Evolutionary conservation across 92 coral and sea anemone species (phyloP).

Genomic region (Blastomussa wellsi): DNA sequence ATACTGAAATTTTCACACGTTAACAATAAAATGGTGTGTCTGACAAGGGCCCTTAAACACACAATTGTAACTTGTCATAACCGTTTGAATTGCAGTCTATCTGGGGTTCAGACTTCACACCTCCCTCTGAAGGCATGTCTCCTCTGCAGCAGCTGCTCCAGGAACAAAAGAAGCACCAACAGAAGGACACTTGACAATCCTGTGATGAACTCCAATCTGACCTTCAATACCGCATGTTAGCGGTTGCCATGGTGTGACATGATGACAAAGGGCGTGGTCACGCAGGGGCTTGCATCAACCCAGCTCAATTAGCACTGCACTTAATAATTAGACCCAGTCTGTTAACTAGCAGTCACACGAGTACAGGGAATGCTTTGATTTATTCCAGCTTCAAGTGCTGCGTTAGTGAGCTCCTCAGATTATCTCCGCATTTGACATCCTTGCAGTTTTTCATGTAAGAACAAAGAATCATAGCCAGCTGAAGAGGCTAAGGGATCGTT

Average conservation of each 20-base stretch:
- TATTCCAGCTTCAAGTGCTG: slow-evolving; percentile 19
- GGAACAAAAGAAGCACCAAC: slow-evolving; percentile 92
- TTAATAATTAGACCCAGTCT: slow-evolving; percentile 5
- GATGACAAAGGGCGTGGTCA: slow-evolving; percentile 13
- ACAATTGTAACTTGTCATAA: background rate
- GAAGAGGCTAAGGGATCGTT: background rate
- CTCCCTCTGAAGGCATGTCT: slow-evolving; percentile 79
- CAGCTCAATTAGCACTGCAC: slow-evolving; percentile 39
- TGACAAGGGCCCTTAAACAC: no score
- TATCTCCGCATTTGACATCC: background rate
- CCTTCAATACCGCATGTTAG: slow-evolving; percentile 27
- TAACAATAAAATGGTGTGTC: no score
- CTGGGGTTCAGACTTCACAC: slow-evolving; percentile 90
- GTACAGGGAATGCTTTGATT: slow-evolving; percentile 2
- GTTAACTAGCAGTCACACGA: slow-evolving; percentile 6
- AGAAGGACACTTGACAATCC: slow-evolving; percentile 51
- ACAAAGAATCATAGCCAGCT: background rate
- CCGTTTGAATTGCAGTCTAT: slow-evolving; percentile 67
- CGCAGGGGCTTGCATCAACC: slow-evolving; percentile 15
- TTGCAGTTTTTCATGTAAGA: slow-evolving; percentile 14
- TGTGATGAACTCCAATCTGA: background rate
- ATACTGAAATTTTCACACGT: no score
- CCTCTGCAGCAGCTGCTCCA: slow-evolving; percentile 95
- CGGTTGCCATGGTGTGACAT: slow-evolving; percentile 30
- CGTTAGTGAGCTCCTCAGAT: background rate